phyloP scores from a whole-genome alignment of 2,113 vertebrate species.

The Saguinus midas region DNA sequence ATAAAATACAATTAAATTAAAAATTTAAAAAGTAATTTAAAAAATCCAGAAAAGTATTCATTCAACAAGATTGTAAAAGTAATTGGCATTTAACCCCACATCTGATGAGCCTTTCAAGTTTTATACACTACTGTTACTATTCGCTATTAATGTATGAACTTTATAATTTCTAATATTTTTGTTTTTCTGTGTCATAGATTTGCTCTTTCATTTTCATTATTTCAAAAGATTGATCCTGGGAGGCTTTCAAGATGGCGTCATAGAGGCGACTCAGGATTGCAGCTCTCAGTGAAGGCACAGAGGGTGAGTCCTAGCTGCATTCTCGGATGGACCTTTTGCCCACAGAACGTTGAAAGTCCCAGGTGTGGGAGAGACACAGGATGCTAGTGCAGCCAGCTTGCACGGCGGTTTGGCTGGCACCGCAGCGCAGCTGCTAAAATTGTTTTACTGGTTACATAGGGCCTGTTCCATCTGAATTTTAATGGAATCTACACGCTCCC shows the following conservation, averaged over 20 bases:
- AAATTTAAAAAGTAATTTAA: too few relatives aligned
- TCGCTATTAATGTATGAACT: background rate
- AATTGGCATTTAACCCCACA: background rate
- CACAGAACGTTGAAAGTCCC: too few relatives aligned
- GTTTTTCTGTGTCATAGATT: background rate
- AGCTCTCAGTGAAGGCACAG: too few relatives aligned
- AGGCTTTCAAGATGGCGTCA: too few relatives aligned
- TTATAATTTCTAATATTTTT: background rate
- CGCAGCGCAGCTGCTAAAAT: rapidly evolving
- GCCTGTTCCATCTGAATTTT: background rate
- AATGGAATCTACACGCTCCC: rapidly evolving
- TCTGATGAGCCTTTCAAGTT: background rate
- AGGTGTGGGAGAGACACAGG: too few relatives aligned
- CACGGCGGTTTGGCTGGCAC: too few relatives aligned
- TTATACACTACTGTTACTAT: background rate
- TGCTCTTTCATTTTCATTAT: background rate
- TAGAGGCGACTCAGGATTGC: too few relatives aligned
- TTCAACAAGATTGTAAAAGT: background rate
- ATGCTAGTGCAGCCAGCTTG: too few relatives aligned
- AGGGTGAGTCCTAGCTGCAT: too few relatives aligned
- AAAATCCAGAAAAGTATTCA: background rate
- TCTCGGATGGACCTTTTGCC: too few relatives aligned
- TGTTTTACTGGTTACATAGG: background rate
- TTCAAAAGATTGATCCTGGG: background rate
- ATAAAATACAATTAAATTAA: too few relatives aligned